Percentiles rank a stretch among this genome's conserved stretches.
Conservation (phyloP, 2,888 invertebrate genomes). For the Agrochola lota region DNA sequence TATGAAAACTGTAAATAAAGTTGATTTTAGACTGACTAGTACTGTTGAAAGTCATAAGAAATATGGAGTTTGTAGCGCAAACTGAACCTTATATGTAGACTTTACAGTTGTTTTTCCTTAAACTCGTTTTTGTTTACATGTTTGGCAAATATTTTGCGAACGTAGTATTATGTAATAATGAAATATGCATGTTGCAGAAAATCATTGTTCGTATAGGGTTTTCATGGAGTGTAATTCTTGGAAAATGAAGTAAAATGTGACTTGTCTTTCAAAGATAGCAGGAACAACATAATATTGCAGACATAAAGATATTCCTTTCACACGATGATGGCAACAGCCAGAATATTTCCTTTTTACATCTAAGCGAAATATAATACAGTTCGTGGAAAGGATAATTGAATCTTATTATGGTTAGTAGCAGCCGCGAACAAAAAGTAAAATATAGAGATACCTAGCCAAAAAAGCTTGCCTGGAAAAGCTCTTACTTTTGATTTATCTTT, state of each 20-base stretch:
- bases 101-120: no score
- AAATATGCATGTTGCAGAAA: conserved; percentile 53
- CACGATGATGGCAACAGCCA: neutral
- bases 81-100: no score
- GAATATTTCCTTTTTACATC: conserved; percentile 17
- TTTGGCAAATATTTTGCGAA: no score
- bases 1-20: no score
- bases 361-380: conserved; percentile 10
- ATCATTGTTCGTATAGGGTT: conserved; percentile 58
- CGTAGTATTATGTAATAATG: conserved; percentile 45
- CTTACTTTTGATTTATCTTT: neutral
- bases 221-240: conserved; percentile 22
- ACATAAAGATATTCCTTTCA: conserved; percentile 5
- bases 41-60: no score
- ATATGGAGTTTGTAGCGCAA: no score
- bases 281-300: no score
- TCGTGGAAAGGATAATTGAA: conserved; percentile 34
- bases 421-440: neutral
- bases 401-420: conserved; percentile 24
- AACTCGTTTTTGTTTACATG: no score
- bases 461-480: conserved; percentile 3
- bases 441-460: neutral
- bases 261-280: neutral
- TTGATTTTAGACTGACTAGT: no score
- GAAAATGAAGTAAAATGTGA: neutral